Conservation (phyloP, 2,888 invertebrate genomes). For the Lepidocyrtoides sp. region DNA sequence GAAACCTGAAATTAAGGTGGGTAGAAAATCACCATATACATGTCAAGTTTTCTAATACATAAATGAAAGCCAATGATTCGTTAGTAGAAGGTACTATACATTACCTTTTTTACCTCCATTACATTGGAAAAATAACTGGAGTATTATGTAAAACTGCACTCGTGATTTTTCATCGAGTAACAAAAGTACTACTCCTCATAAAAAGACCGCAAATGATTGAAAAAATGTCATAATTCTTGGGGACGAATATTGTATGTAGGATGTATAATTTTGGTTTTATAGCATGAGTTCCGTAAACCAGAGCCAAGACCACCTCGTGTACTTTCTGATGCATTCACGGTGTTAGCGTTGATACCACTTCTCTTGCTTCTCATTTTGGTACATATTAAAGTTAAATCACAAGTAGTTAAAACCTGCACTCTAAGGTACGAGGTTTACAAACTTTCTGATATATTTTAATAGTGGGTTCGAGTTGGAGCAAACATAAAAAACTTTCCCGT, state of each 20-base stretch:
- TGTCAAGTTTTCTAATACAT: background rate
- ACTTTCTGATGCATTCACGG: slow-evolving; percentile 97
- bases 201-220: too few species aligned
- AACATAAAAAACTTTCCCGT: slow-evolving; percentile 95
- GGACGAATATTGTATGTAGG: too few species aligned
- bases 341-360: slow-evolving; percentile 93
- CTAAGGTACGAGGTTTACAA: background rate
- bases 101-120: slow-evolving; percentile 86
- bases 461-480: slow-evolving; percentile 95
- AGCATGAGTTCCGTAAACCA: slow-evolving; percentile 96
- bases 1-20: slow-evolving; percentile 90
- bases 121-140: slow-evolving; percentile 86
- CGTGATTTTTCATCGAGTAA: too few species aligned
- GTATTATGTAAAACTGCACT: too few species aligned
- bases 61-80: slow-evolving; percentile 81
- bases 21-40: slow-evolving; percentile 3
- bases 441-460: slow-evolving; percentile 73
- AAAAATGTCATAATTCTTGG: too few species aligned
- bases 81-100: slow-evolving; percentile 77
- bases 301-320: slow-evolving; percentile 96
- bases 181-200: too few species aligned
- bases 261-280: slow-evolving; percentile 84
- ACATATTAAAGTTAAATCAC: slow-evolving; percentile 86
- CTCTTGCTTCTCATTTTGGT: slow-evolving; percentile 92
- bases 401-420: too few species aligned